Evolutionary conservation across 2,797 vertebrate genomes (phyloP).

Genomic region (Microctenopoma lineatum): DNA sequence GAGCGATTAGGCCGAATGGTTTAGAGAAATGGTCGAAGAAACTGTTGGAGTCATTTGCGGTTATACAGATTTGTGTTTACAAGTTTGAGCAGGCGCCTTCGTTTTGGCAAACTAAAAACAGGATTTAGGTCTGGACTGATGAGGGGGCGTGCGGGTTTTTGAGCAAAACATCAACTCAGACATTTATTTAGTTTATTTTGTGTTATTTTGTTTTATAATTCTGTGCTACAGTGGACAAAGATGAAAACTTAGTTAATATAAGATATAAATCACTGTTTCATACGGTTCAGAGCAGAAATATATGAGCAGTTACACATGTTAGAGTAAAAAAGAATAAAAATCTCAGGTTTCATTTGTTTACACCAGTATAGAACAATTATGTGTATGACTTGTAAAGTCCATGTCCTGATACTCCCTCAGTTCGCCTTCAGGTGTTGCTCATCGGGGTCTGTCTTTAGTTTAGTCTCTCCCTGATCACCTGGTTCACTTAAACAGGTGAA

Average conservation of each 20-base stretch:
- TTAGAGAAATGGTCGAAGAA: slow-evolving; percentile 39
- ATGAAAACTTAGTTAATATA: neutral
- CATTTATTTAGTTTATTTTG: neutral
- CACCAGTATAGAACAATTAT: too few relatives aligned
- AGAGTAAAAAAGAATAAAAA: too few relatives aligned
- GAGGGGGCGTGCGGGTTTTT: neutral
- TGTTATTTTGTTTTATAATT: neutral
- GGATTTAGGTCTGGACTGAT: neutral
- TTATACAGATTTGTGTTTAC: neutral
- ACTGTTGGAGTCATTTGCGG: neutral
- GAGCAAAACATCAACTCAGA: neutral
- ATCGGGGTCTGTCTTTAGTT: too few relatives aligned
- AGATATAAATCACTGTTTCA: neutral
- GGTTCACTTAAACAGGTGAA: slow-evolving; percentile 75
- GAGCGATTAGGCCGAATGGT: slow-evolving; percentile 48
- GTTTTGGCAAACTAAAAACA: neutral
- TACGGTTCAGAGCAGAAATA: too few relatives aligned
- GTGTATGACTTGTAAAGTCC: too few relatives aligned
- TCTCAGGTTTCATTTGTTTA: too few relatives aligned
- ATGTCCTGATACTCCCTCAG: neutral
- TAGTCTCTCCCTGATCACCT: slow-evolving; percentile 7
- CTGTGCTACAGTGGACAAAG: neutral
- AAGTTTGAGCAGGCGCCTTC: neutral
- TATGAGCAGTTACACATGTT: too few relatives aligned
- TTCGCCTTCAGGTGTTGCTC: neutral